Conservation (phyloP, 2,797 vertebrate species). For the Halcyon badia region DNA sequence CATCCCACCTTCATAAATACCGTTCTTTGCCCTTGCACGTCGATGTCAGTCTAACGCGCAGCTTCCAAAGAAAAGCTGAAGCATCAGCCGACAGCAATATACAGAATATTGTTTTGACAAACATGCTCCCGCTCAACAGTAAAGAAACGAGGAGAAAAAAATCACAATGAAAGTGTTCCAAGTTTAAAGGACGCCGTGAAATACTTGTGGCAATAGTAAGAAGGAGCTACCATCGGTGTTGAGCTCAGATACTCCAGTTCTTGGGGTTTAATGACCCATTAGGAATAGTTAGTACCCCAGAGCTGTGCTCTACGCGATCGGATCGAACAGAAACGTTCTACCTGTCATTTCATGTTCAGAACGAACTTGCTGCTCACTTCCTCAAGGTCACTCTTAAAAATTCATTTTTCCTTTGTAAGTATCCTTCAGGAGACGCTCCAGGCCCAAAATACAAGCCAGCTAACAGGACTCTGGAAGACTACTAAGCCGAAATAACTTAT, state of each 20-base stretch:
- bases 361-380: background rate
- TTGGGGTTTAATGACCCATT: background rate
- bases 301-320: background rate
- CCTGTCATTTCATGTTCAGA: background rate
- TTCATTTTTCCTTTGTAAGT: background rate
- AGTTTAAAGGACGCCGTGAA: background rate
- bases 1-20: background rate
- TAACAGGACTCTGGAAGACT: background rate
- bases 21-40: background rate
- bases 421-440: background rate
- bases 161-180: background rate
- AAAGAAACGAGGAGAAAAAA: background rate
- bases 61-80: background rate
- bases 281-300: background rate
- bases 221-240: background rate
- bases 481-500: background rate
- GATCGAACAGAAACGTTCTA: background rate
- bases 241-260: background rate
- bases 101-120: background rate
- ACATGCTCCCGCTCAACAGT: background rate
- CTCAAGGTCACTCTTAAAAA: background rate
- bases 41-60: background rate
- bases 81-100: background rate
- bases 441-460: background rate
- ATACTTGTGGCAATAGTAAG: background rate